Evolutionary conservation across 2,113 vertebrate species (phyloP).

Genomic region (Meleagris gallopavo): DNA sequence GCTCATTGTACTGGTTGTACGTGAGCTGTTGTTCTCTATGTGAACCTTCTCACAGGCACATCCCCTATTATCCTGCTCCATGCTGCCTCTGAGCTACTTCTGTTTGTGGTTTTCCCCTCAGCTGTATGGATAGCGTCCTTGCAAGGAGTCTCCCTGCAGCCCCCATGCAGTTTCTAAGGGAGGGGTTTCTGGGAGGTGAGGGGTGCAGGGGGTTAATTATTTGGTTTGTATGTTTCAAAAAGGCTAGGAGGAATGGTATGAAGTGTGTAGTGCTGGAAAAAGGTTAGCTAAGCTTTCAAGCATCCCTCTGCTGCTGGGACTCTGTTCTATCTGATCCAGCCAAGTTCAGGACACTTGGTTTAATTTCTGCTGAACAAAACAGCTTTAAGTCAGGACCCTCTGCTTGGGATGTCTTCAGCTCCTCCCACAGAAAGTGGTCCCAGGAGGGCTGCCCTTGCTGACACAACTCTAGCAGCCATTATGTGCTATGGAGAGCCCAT

Average conservation of each 20-base stretch:
- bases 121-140: constrained; percentile 8
- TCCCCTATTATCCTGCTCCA: not conserved
- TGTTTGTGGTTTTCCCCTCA: not conserved
- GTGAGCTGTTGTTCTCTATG: not conserved
- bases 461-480: not conserved
- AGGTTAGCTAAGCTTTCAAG: constrained; percentile 7
- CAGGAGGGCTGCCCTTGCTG: not conserved
- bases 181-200: not conserved
- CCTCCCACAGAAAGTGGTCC: not conserved
- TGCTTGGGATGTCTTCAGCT: not conserved
- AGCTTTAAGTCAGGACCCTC: not conserved
- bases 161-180: not conserved
- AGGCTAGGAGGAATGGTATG: not conserved
- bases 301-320: not conserved
- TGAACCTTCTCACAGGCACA: not conserved
- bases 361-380: not conserved
- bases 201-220: not conserved
- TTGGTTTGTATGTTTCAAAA: constrained; percentile 25
- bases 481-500: too few relatives aligned
- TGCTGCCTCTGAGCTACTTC: constrained; percentile 21
- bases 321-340: not conserved
- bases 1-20: rapidly evolving
- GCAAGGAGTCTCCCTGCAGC: not conserved
- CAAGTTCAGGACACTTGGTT: not conserved
- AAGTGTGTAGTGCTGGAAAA: not conserved